These are phyloP conservation scores for Campoletis raptor DNA, from an alignment of 2,888 invertebrate species.

Conservation along the genomic window DNA sequence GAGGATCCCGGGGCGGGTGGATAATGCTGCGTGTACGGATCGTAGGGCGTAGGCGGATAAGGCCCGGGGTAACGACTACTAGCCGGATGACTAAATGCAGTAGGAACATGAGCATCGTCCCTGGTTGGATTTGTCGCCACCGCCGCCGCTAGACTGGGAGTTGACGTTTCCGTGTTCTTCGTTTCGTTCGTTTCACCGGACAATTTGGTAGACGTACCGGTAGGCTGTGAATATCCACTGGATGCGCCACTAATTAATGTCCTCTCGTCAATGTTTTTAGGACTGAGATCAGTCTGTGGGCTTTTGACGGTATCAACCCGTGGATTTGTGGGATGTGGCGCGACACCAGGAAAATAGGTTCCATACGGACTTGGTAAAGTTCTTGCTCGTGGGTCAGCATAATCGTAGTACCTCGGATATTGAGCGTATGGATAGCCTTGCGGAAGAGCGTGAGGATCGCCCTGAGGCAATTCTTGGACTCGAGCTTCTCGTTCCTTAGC, in stretches of 20 bases:
- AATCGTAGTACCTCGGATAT: conserved; percentile 82
- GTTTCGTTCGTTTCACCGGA: conserved; percentile 69
- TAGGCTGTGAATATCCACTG: conserved; percentile 74
- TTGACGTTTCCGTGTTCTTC: conserved; percentile 71
- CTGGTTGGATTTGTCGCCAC: conserved; percentile 71
- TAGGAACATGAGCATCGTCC: conserved; percentile 80
- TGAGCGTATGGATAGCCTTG: conserved; percentile 83
- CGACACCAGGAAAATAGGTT: conserved; percentile 79
- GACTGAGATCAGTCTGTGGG: conserved; percentile 66
- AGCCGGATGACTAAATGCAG: conserved; percentile 82
- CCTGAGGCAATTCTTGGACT: conserved; percentile 57
- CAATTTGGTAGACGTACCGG: conserved; percentile 72
- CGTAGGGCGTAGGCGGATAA: conserved; percentile 83
- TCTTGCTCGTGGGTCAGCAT: conserved; percentile 81
- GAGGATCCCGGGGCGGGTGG: conserved; percentile 81
- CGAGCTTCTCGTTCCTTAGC: conserved; percentile 62
- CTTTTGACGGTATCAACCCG: conserved; percentile 72
- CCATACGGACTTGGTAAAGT: conserved; percentile 80
- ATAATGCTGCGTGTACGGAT: conserved; percentile 83
- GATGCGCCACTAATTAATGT: conserved; percentile 71
- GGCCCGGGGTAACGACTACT: conserved; percentile 80
- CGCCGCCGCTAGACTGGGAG: conserved; percentile 59
- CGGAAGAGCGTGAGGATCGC: conserved; percentile 73
- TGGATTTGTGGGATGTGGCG: conserved; percentile 76
- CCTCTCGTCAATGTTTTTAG: conserved; percentile 68